Percentiles rank a stretch among this genome's conserved stretches.
phyloP scores from a whole-genome alignment of 2,888 invertebrate genomes.

The Pharmacophagus antenor region DNA sequence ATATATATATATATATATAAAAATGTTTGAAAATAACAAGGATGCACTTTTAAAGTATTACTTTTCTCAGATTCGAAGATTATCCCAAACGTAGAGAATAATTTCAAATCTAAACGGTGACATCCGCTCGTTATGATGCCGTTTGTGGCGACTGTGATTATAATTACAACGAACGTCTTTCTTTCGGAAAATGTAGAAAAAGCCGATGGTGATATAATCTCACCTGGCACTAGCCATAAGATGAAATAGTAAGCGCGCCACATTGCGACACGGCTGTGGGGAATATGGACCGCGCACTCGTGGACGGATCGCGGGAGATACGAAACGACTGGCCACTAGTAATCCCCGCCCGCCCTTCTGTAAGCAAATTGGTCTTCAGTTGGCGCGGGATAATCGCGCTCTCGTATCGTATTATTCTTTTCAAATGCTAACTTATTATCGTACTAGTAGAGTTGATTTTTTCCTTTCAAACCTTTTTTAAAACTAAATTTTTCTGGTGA shows the following conservation, averaged over 20 bases:
- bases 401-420: conserved; percentile 39
- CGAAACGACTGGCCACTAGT: conserved; percentile 39
- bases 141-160: neutral
- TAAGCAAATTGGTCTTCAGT: conserved; percentile 55
- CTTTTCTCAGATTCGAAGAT: conserved; percentile 16
- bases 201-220: conserved; percentile 32
- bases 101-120: conserved; percentile 25
- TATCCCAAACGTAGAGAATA: conserved; percentile 7
- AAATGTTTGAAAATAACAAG: conserved; percentile 4
- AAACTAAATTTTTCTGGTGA: too few relatives aligned
- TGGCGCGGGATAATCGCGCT: conserved; percentile 48
- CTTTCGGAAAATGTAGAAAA: neutral
- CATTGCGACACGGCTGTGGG: conserved; percentile 42
- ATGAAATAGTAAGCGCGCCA: conserved; percentile 48
- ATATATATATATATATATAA: too few relatives aligned
- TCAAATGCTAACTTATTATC: conserved; percentile 24
- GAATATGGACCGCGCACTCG: conserved; percentile 34
- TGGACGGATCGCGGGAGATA: conserved; percentile 39
- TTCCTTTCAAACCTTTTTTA: neutral
- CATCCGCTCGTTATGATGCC: conserved; percentile 15
- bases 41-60: conserved; percentile 12
- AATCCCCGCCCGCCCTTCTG: conserved; percentile 62
- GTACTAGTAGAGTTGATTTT: conserved; percentile 1
- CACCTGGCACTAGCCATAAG: conserved; percentile 64
- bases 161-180: neutral